phyloP scores from a whole-genome alignment of 1,140 invertebrate species.

The Stenopsyche tienmushanensis region DNA sequence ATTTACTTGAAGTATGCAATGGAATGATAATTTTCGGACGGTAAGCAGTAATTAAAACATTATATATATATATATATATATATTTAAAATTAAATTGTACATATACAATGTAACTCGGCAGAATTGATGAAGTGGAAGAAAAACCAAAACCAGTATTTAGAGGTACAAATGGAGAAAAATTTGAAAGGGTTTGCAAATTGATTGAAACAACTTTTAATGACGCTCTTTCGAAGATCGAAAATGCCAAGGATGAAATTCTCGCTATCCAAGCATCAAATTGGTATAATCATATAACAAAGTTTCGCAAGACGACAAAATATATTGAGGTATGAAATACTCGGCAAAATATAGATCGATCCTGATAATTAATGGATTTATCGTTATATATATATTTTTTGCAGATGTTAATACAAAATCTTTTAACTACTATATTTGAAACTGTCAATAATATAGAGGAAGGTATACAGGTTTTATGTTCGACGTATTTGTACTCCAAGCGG shows the following conservation, averaged over 20 bases:
- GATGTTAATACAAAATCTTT: slow-evolving; percentile 69
- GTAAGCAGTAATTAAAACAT: too few species aligned
- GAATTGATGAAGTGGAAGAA: slow-evolving; percentile 63
- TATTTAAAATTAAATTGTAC: background rate
- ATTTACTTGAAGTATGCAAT: slow-evolving; percentile 82
- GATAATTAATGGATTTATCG: background rate
- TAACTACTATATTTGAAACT: slow-evolving; percentile 65
- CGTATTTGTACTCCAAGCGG: slow-evolving; percentile 69
- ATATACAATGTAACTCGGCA: slow-evolving; percentile 39
- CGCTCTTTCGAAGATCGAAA: slow-evolving; percentile 63
- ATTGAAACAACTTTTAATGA: slow-evolving; percentile 74
- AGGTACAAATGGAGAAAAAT: slow-evolving; percentile 68
- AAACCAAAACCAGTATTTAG: slow-evolving; percentile 63
- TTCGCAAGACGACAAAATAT: slow-evolving; percentile 63
- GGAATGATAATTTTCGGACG: slow-evolving; percentile 75
- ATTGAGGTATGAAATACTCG: slow-evolving; percentile 61
- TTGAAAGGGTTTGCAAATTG: slow-evolving; percentile 68
- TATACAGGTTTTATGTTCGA: slow-evolving; percentile 65
- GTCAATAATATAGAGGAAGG: slow-evolving; percentile 73
- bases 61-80: background rate
- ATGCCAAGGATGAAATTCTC: slow-evolving; percentile 64
- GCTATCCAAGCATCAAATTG: slow-evolving; percentile 69
- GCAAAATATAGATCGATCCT: too few species aligned
- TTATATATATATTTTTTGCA: slow-evolving; percentile 39
- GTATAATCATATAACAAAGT: slow-evolving; percentile 75